These are phyloP conservation scores for Apoderus coryli DNA, from an alignment of 2,888 invertebrate species.

Conservation along the genomic window DNA sequence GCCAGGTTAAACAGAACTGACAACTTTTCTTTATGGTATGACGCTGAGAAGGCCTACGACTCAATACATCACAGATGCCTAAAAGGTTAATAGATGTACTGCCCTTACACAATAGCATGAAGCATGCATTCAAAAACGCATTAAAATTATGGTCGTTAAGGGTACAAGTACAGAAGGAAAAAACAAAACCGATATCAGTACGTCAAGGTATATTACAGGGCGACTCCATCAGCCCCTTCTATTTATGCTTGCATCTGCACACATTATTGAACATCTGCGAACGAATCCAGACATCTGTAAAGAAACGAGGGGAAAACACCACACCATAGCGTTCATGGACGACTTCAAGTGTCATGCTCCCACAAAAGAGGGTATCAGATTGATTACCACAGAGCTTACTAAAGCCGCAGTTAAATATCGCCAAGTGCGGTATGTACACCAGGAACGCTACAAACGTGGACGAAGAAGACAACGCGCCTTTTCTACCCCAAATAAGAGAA, in stretches of 20 bases:
- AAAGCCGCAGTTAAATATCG: no score
- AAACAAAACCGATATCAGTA: conserved; percentile 6
- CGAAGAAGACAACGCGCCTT: no score
- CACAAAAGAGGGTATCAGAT: no score
- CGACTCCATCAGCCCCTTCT: conserved; percentile 14
- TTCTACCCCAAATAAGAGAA: no score
- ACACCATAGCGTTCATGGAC: conserved; percentile 15
- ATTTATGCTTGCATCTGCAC: conserved; percentile 14
- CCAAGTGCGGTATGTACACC: no score
- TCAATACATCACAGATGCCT: conserved; percentile 12
- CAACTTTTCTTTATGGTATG: conserved; percentile 16
- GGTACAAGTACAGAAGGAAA: background rate
- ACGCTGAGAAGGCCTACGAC: conserved; percentile 12
- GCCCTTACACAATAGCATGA: conserved; percentile 9
- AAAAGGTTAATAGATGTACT: conserved; percentile 11
- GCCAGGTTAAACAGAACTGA: conserved; percentile 12
- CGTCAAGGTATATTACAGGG: conserved; percentile 12
- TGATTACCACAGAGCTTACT: no score
- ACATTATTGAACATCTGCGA: conserved; percentile 11
- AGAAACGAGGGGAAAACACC: conserved; percentile 6
- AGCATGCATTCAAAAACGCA: conserved; percentile 5
- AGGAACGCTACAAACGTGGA: no score
- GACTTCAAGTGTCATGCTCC: no score
- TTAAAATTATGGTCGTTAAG: conserved; percentile 7
- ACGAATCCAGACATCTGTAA: conserved; percentile 4